phyloP scores from a whole-genome alignment of 1,140 invertebrate species.

The Drosophila novamexicana region DNA sequence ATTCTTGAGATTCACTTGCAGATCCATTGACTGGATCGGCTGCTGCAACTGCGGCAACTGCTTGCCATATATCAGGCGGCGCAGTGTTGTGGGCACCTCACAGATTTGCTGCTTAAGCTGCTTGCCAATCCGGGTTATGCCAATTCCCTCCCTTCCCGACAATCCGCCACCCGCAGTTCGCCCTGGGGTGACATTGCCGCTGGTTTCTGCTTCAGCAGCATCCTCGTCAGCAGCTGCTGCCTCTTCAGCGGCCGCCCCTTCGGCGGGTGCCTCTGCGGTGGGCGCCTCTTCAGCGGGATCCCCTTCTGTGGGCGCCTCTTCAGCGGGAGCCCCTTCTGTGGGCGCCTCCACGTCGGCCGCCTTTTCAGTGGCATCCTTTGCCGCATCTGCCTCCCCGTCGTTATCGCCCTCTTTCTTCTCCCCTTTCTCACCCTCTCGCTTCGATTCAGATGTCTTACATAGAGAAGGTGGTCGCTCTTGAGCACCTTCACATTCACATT shows the following conservation, averaged over 20 bases:
- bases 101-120: conserved; percentile 9
- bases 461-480: not conserved
- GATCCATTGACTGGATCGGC: not conserved
- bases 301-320: not conserved
- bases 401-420: not conserved
- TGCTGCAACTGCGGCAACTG: not conserved
- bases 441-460: not conserved
- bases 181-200: not conserved
- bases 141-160: not conserved
- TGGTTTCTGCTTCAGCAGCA: not conserved
- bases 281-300: too few species aligned
- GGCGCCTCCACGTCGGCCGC: not conserved
- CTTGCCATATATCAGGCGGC: conserved; percentile 1
- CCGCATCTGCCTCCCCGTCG: not conserved
- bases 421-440: not conserved
- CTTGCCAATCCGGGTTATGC: not conserved
- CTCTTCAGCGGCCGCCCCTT: not conserved
- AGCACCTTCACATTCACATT: conserved; percentile 15
- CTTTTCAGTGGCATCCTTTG: not conserved
- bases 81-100: conserved; percentile 36
- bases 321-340: not conserved
- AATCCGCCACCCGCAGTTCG: conserved; percentile 2
- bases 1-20: not conserved
- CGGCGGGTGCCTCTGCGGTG: too few species aligned
- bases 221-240: not conserved